Evolutionary conservation across 2,888 invertebrate species (phyloP), one percentile per base, ranked within the genome.

Genomic region (Drosophila buzzatii): DNA sequence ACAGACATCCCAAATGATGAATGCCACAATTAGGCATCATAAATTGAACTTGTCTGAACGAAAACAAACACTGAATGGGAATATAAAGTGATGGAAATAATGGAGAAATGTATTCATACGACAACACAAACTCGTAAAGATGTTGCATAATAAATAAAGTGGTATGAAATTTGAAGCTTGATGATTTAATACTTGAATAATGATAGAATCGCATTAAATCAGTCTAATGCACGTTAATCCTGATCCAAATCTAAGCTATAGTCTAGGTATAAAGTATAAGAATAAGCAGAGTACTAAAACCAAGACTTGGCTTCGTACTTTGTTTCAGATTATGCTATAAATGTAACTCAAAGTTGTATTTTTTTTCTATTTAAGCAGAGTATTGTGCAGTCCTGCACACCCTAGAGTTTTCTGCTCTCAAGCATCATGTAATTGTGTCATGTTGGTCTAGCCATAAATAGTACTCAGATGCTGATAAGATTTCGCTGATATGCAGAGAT

Each of bases 1-100:
- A 18, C 18, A 61, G 65, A 68, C 57, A 71, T 37, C 47, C 68
- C 63, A 53, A 55, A 76, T 86, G 86, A 81, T 85, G 70, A 76
- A 83, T 79, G 82, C 76, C 66, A 66, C 64, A 79, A 51, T 51
- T 51, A 35, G 51, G 33, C 33, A 14, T 51, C 51, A 51, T 51
- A 51, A 76, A 76, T 51, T 51, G 33, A 35, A 20, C 33, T 51
- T 20, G 51, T 35, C 12, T 20, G 14, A 51, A 35, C 33, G 14
- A 51, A 18, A 35, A 51, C 51, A 35, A n/a, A 35, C 51, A 8
- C 33, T 8, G 33, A 35, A 35, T 35, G 14, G 12, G 51, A 14
- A 51, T 20, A 14, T 14, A 35, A 51, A 18, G 18, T 35, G 14
- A 33, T 51, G 33, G 51, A 51, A 33, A 18, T 33, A 1, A 10